Percentiles rank a stretch among this genome's conserved stretches.
These are phyloP conservation scores for Congeria kusceri DNA, from an alignment of 2,888 invertebrate genomes.

Conservation along the genomic window DNA sequence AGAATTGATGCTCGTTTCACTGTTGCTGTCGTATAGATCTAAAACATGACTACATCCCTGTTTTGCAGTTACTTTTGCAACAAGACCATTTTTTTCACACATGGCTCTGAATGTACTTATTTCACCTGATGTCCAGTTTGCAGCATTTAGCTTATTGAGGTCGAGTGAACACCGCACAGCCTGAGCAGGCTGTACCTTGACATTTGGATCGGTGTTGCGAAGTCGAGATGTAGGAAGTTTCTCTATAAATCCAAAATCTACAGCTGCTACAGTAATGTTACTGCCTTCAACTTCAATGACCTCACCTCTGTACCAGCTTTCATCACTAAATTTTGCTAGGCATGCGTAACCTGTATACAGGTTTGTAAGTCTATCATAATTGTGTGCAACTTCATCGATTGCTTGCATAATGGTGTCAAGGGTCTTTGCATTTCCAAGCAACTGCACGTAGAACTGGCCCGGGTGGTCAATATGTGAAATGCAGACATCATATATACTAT, in stretches of 20 bases:
- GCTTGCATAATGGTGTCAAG: conserved; percentile 66
- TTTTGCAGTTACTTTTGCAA: conserved; percentile 61
- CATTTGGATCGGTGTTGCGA: conserved; percentile 43
- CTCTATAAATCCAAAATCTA: conserved; percentile 71
- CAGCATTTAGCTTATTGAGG: conserved; percentile 42
- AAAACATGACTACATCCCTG: conserved; percentile 62
- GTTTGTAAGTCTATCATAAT: conserved; percentile 47
- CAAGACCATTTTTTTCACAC: conserved; percentile 59
- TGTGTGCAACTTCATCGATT: conserved; percentile 60
- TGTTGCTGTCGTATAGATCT: conserved; percentile 67
- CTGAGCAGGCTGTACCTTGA: conserved; percentile 63
- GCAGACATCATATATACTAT: conserved; percentile 66
- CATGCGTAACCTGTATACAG: conserved; percentile 49
- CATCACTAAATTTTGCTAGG: conserved; percentile 67
- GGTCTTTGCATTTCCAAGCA: conserved; percentile 63
- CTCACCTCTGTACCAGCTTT: conserved; percentile 61
- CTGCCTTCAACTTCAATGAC: conserved; percentile 40
- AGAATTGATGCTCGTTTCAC: conserved; percentile 64
- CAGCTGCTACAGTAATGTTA: conserved; percentile 54
- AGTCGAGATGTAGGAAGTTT: conserved; percentile 34
- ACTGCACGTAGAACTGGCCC: conserved; percentile 65
- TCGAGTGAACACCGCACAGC: conserved; percentile 65
- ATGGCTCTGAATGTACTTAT: conserved; percentile 53
- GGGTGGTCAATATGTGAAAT: conserved; percentile 65
- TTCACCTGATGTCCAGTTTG: conserved; percentile 55